These are phyloP conservation scores for Embidobia sp. DNA, from an alignment of 2,888 invertebrate genomes.

Conservation along the genomic window DNA sequence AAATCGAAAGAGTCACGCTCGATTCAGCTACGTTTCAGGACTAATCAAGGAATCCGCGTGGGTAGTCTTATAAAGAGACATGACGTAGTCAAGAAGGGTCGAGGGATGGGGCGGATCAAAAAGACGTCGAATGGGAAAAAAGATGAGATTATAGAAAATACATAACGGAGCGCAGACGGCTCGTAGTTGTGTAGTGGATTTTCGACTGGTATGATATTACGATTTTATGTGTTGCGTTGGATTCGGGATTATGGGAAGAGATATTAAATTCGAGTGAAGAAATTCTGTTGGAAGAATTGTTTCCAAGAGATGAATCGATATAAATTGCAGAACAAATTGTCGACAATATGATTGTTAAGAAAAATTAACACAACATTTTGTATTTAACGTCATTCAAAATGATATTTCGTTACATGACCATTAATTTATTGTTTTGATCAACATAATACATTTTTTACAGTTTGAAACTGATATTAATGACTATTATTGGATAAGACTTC, in stretches of 20 bases:
- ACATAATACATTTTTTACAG: too few species aligned
- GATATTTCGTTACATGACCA: too few species aligned
- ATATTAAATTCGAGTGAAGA: too few species aligned
- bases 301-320: too few species aligned
- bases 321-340: too few species aligned
- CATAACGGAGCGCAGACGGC: constrained; percentile 6
- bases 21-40: constrained; percentile 61
- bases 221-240: constrained; percentile 4
- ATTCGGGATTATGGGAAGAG: constrained; percentile 6
- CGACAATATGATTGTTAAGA: too few species aligned
- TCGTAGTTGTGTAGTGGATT: constrained; percentile 20
- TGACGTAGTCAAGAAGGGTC: constrained; percentile 54
- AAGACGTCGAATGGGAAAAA: constrained; percentile 45
- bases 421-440: too few species aligned
- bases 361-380: too few species aligned
- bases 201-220: constrained; percentile 4
- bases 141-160: constrained; percentile 38
- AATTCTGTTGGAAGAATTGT: too few species aligned
- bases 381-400: too few species aligned
- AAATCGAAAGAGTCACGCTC: constrained; percentile 64
- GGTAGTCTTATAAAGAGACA: constrained; percentile 62
- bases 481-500: too few species aligned
- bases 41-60: constrained; percentile 63
- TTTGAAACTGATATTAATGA: too few species aligned
- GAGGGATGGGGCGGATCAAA: constrained; percentile 40